Conservation (phyloP, 2,113 vertebrate species). For the Gnathonemus echidnorhynchus region DNA sequence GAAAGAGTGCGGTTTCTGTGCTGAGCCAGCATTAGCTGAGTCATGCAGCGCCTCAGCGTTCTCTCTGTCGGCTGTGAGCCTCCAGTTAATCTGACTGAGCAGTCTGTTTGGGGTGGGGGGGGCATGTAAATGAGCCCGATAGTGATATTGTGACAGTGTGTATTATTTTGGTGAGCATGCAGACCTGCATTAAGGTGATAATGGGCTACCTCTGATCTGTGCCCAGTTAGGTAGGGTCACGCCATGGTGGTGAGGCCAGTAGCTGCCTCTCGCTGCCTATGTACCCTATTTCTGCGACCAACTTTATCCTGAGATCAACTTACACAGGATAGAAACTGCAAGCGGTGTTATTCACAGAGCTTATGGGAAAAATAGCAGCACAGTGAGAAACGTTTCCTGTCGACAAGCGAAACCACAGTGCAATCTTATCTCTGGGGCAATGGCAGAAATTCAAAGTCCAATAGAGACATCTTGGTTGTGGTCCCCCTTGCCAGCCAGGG, state of each 20-base stretch:
- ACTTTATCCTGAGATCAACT: neutral
- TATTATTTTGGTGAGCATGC: neutral
- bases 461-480: neutral
- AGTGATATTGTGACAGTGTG: neutral
- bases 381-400: slow-evolving; percentile 11
- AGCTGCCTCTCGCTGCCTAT: neutral
- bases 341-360: neutral
- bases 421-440: neutral
- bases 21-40: neutral
- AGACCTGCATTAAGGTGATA: neutral
- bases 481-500: neutral
- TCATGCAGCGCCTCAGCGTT: neutral
- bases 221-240: neutral
- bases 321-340: neutral
- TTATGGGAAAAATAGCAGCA: neutral
- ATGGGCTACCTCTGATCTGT: neutral
- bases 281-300: neutral
- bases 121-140: neutral
- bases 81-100: neutral
- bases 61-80: neutral
- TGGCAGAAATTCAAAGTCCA: neutral
- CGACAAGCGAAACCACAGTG: neutral
- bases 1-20: neutral
- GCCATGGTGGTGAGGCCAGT: too few species aligned
- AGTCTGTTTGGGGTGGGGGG: neutral